Conservation (phyloP, 2,888 invertebrate species). For the Molanna angustata region DNA sequence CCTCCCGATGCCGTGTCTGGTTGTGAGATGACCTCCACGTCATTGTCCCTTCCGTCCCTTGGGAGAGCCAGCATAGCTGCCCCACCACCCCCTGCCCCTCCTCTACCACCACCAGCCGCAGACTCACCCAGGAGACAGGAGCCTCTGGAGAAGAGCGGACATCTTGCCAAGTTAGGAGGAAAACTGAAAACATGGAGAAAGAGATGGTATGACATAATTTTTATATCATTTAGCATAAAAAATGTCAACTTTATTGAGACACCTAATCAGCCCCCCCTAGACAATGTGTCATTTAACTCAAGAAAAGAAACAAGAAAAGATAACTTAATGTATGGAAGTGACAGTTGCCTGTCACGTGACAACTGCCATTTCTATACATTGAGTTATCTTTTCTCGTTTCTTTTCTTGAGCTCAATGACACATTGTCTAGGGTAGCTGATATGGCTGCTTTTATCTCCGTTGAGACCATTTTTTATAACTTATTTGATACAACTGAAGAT, state of each 20-base stretch:
- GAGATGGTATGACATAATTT: slow-evolving; percentile 60
- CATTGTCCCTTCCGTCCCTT: slow-evolving; percentile 69
- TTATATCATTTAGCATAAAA: background rate
- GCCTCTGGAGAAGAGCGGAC: slow-evolving; percentile 84
- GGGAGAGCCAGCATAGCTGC: slow-evolving; percentile 31
- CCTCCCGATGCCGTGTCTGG: slow-evolving; percentile 87
- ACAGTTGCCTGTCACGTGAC: too few relatives aligned
- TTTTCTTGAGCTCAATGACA: too few relatives aligned
- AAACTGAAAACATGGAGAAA: slow-evolving; percentile 96
- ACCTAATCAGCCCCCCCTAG: too few relatives aligned
- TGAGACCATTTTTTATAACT: too few relatives aligned
- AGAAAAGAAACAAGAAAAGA: too few relatives aligned
- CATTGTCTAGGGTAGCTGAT: too few relatives aligned
- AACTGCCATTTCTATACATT: too few relatives aligned
- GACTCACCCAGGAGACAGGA: slow-evolving; percentile 60
- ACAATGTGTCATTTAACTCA: too few relatives aligned
- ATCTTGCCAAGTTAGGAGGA: slow-evolving; percentile 87
- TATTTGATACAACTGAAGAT: too few relatives aligned
- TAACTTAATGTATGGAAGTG: too few relatives aligned
- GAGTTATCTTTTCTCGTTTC: too few relatives aligned
- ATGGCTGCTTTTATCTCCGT: too few relatives aligned
- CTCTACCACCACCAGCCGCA: slow-evolving; percentile 55
- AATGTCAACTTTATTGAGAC: background rate
- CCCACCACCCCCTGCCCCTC: slow-evolving; percentile 59
- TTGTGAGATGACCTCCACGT: slow-evolving; percentile 73